Base-by-base conservation (phyloP, 1,140 invertebrate genomes). In the Drosophila lacertosa region DNA sequence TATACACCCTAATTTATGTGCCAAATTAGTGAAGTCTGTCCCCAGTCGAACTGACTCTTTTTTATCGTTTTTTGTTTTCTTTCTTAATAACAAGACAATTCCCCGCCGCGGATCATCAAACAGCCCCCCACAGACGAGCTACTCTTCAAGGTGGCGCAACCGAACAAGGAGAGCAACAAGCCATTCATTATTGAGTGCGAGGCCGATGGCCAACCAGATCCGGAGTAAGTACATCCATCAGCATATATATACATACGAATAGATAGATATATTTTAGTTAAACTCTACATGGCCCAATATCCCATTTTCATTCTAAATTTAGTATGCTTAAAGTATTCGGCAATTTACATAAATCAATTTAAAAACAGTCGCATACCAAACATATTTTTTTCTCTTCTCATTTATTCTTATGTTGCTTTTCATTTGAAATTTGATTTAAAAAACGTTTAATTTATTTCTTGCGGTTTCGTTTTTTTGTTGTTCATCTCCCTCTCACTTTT, bases 121-220 rank as follows among this genome's bases (percentile, higher is more conserved):
- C 97, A 98, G 92, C 97, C 97, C 24, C 96, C 96, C 32, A 95
- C 95, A 53, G 96, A 97, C 90, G 97, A 98, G 92, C 93, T 97
- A 71, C 93, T 98, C 39, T 98, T 98, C 92, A 97, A 98, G 94
- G 97, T 98, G 55, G 95, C 95, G 39, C 94, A 95, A 84, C 93
- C 94, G 72, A 92, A 93, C 37, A 95, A 95, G 75, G 97, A 98
- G 93, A 97, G 96, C 91, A 96, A 98, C 91, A 98, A 97, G 92
- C 97, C 97, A 42, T 98, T 98, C 92, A 95, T 97, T 67, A 97
- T 98, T 73, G 97, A 98, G 92, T 98, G 97, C 89, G 97, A 98
- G 92, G 97, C 97, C 11, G 96, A 97, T 92, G 97, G 97, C 77
- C 96, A 98, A 92, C 97, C 97, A 15, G 94, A 95, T 55, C 97